Evolutionary conservation across 2,113 vertebrate species (phyloP), one percentile per base, ranked within the genome.

Genomic region (Erythrolamprus reginae): DNA sequence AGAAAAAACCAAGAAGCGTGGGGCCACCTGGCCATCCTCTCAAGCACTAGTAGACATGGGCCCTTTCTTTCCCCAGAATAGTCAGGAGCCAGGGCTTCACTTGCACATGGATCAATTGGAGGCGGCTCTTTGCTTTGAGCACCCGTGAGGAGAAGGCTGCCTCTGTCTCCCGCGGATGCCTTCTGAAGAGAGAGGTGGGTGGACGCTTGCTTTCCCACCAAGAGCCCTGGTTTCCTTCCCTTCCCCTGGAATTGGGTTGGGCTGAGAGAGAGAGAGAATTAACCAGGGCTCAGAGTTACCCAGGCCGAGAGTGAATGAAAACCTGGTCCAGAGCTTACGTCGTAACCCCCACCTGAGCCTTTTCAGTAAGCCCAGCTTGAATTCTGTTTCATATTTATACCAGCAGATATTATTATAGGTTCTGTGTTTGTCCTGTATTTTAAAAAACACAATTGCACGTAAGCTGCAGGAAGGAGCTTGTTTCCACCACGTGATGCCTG

Each of bases 91-190:
- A 89, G 48, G 89, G 26, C 56, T 47, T 15, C 33, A 26, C 1
- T 0, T 3, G 0, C 2, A 0, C 6, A 0, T 0, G 0, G 10
- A 28, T 19, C 0, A 47, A n/a, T n/a, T 4, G 10, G 5, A 0
- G 0, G 26, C 0, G 45, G 84, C n/a, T 12, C 5, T 88, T n/a
- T 33, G 26, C 53, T 86, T 24, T 10, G 38, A 0, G 0, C 47
- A 6, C 2, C 24, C 1, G 45, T 42, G 0, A 52, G 13, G 50
- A 91, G 50, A 91, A 84, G 26, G 28, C 83, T 0, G 0, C 51
- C 82, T 61, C 0, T 1, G 21, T 24, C 48, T 47, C 58, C 1
- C 0, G 19, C 21, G 42, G 55, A 65, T 52, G 51, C 19, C 52
- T 48, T 26, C n/a, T 84, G n/a, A 23, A 61, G 42, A 84, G 52